phyloP scores from a whole-genome alignment of 2,797 vertebrate species.

The Acanthurus lineatus region DNA sequence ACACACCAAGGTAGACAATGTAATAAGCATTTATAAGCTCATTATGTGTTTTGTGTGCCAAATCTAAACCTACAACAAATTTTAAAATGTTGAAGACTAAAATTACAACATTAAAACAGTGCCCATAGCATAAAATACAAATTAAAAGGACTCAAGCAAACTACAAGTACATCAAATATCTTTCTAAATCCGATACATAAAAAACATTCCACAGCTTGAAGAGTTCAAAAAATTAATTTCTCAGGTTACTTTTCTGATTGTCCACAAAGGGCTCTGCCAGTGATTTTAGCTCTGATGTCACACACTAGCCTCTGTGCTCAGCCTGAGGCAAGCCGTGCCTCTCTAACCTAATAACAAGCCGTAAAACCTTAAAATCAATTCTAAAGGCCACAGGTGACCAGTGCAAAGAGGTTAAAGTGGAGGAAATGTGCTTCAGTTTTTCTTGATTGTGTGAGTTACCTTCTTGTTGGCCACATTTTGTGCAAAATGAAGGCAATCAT shows the following conservation, averaged over 20 bases:
- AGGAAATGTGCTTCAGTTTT: slow-evolving; percentile 6
- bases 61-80: no score
- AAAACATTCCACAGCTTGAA: background rate
- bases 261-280: background rate
- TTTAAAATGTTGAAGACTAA: no score
- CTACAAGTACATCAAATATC: background rate
- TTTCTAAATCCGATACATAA: background rate
- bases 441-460: background rate
- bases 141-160: background rate
- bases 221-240: background rate
- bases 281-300: slow-evolving; percentile 14
- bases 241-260: slow-evolving; percentile 1
- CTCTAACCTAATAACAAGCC: slow-evolving; percentile 18
- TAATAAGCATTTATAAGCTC: no score
- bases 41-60: no score
- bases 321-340: slow-evolving; percentile 33
- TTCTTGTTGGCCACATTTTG: background rate
- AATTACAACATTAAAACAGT: no score
- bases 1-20: no score
- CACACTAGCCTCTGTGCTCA: slow-evolving; percentile 5
- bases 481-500: background rate
- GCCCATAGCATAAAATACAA: background rate
- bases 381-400: slow-evolving; percentile 42
- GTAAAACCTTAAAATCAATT: slow-evolving; percentile 34
- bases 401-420: slow-evolving; percentile 13